Evolutionary conservation across 2,888 invertebrate genomes (phyloP), one percentile per base, ranked within the genome.

Genomic region (Anarsia innoxiella): DNA sequence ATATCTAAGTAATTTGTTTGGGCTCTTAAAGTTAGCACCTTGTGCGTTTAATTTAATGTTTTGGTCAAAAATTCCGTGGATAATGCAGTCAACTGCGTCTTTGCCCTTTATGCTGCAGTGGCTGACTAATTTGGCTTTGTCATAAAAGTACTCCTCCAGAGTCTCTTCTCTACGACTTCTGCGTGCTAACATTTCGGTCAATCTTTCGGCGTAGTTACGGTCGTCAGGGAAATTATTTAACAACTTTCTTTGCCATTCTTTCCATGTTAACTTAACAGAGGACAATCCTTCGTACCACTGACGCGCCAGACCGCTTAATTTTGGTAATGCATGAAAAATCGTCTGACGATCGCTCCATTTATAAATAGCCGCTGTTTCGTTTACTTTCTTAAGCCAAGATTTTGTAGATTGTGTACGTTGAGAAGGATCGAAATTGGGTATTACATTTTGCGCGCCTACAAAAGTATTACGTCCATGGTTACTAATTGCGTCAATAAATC

Each of bases 81-180:
- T 46, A 1, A 48, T 35, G 23, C 48, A 48, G 26, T 48, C 48
- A 1, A 48, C 48, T 1, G 48, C 44, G 12, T 48, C 37, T 29
- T 33, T 44, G 1, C 43, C 45, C 27, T 27, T 39, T 12, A 33
- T 23, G 3, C 8, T 34, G 8, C 19, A 19, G 8, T 19, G 19
- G 8, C 8, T 19, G 8, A 19, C 8, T 5, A 19, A 8, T 3
- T 3, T 19, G 8, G 8, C 8, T 19, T 19, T 19, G 19, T 19
- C 19, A 8, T 19, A 19, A 19, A 5, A 19, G 19, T 19, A 19
- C 8, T 19, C 19, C 8, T 19, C 19, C 19, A 19, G 19, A 8
- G 4, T 19, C 19, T 19, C 19, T 5, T 19, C 8, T 19, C 8
- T 19, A 5, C 19, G 3, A 8, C 19, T 19, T 19, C 8, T 19